Evolutionary conservation across 2,113 vertebrate species (phyloP), one percentile per base, ranked within the genome.

Genomic region (Pteruthius melanotis): DNA sequence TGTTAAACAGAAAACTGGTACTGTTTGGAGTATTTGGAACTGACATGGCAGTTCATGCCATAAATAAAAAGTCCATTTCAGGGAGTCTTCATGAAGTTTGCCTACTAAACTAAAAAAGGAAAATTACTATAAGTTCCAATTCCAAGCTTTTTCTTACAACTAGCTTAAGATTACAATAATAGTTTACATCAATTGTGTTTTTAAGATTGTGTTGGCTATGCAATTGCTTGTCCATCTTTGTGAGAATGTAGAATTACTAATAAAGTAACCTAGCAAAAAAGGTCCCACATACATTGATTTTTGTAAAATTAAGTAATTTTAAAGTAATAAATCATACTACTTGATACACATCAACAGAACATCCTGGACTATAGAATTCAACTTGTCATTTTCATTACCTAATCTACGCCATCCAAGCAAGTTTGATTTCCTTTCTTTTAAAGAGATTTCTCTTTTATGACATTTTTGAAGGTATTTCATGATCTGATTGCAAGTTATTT

Each of bases 201-300:
- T 79, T 66, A 37, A 61, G 9, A 35, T 42, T 77, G 9, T 28
- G 11, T 53, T 76, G 1, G 16, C 19, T 68, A 45, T 54, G 31
- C 24, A 72, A 23, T 2, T 72, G 6, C 16, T 84, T 33, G 5
- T 65, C 15, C 9, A 26, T 10, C 11, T 57, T 71, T 64, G 33
- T 42, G 26, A 54, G 35, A 72, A 63, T 15, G 5, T 4, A 66
- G 13, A 42, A 42, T 30, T 76, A n/a, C 10, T 27, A 49, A 72
- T 35, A 59, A 54, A n/a, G 7, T 3, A 3, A 83, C 15, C 2
- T 53, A 57, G 31, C 4, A 83, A 45, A 80, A 64, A 11, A 59
- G 2, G 3, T 8, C 8, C 15, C 11, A 39, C 1, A 13, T 31
- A n/a, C 2, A 30, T 1, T 53, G 10, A 16, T 30, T 52, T 83